These are phyloP conservation scores for Dynastes maya DNA, from an alignment of 2,888 invertebrate genomes.

Conservation along the genomic window DNA sequence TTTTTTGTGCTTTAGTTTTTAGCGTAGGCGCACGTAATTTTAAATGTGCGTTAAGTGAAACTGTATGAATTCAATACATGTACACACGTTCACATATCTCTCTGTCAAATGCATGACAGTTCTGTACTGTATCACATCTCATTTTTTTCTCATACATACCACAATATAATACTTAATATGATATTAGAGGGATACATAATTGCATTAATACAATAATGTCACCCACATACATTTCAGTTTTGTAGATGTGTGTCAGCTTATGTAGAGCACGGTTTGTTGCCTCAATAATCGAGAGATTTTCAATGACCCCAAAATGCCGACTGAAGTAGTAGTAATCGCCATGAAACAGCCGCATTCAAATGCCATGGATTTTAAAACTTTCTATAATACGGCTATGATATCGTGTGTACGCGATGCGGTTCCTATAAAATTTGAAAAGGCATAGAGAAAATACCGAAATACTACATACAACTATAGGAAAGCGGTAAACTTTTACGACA, in stretches of 20 bases:
- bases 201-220: constrained; percentile 52
- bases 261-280: constrained; percentile 64
- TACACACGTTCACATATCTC: background rate
- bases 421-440: constrained; percentile 23
- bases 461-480: background rate
- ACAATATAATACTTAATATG: background rate
- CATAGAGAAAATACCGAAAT: constrained; percentile 9
- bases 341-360: constrained; percentile 58
- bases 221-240: constrained; percentile 56
- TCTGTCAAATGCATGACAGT: constrained; percentile 37
- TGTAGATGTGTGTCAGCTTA: constrained; percentile 61
- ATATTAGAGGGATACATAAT: constrained; percentile 19
- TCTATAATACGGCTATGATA: constrained; percentile 48
- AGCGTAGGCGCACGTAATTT: background rate
- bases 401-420: background rate
- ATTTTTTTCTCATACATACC: constrained; percentile 17
- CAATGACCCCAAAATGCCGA: constrained; percentile 65
- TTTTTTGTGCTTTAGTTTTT: constrained; percentile 9
- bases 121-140: constrained; percentile 8
- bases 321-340: constrained; percentile 59
- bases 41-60: constrained; percentile 31
- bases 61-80: constrained; percentile 1
- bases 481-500: constrained; percentile 18
- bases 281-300: constrained; percentile 63
- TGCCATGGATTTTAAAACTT: constrained; percentile 57